phyloP scores from a whole-genome alignment of 2,888 invertebrate genomes.

The Ophonus ardosiacus region DNA sequence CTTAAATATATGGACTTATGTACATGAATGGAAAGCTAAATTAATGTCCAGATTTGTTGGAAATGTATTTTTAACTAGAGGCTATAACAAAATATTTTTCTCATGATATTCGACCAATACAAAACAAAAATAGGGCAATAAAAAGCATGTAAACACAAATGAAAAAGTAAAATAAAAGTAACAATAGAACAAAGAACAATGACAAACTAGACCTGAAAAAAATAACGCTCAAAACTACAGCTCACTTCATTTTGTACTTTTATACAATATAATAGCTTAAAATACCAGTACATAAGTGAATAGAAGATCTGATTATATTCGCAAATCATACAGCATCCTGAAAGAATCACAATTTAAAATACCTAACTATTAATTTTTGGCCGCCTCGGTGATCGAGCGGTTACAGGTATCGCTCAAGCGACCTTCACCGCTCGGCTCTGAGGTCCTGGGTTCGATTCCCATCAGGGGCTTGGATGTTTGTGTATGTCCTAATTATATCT shows the following conservation, averaged over 20 bases:
- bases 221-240: not conserved
- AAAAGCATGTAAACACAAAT: not conserved
- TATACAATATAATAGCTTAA: not conserved
- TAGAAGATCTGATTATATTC: not conserved
- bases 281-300: not conserved
- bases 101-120: not conserved
- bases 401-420: too few relatives aligned
- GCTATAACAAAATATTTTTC: not conserved
- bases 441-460: too few relatives aligned
- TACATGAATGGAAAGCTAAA: not conserved
- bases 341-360: not conserved
- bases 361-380: not conserved
- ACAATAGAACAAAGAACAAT: not conserved
- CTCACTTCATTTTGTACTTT: not conserved
- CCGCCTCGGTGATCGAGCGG: too few relatives aligned
- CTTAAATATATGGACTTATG: too few relatives aligned
- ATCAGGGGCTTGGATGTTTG: too few relatives aligned
- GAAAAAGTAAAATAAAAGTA: not conserved
- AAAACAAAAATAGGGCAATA: not conserved
- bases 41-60: not conserved
- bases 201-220: not conserved
- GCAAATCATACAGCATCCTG: not conserved
- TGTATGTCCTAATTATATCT: too few relatives aligned
- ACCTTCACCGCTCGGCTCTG: too few relatives aligned
- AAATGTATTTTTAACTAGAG: not conserved